Evolutionary conservation across 2,797 vertebrate species (phyloP).

Genomic region (Mormyrus hasselquistii): DNA sequence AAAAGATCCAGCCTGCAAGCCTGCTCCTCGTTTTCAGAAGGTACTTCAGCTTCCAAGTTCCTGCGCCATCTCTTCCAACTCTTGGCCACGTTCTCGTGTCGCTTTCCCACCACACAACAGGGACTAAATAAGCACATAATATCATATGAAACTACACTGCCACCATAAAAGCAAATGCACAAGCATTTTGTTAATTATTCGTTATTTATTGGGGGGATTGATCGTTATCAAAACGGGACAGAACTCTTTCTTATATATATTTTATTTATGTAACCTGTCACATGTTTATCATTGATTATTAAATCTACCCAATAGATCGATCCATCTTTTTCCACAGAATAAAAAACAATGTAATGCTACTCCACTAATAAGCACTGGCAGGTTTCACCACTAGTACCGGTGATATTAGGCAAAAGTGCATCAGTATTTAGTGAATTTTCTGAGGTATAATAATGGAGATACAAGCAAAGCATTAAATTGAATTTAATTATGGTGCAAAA

Average conservation of each 20-base stretch:
- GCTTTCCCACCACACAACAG: background rate
- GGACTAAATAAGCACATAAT: background rate
- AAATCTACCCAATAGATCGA: background rate
- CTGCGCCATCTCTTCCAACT: background rate
- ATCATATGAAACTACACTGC: background rate
- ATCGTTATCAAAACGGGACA: background rate
- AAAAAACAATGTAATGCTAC: background rate
- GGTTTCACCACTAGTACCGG: background rate
- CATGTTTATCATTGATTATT: background rate
- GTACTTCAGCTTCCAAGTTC: background rate
- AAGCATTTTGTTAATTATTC: background rate
- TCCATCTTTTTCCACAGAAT: background rate
- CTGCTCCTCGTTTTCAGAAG: background rate
- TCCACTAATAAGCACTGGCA: background rate
- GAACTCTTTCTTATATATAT: background rate
- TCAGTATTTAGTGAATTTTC: background rate
- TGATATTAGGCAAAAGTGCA: background rate
- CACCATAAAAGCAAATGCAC: background rate
- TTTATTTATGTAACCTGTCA: background rate
- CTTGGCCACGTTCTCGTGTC: background rate
- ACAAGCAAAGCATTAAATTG: background rate
- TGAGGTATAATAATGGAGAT: background rate
- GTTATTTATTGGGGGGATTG: background rate
- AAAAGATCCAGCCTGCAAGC: too few relatives aligned
- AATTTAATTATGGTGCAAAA: background rate